These are phyloP conservation scores for Forpus xanthops DNA, from an alignment of 2,797 vertebrate genomes.

Conservation along the genomic window DNA sequence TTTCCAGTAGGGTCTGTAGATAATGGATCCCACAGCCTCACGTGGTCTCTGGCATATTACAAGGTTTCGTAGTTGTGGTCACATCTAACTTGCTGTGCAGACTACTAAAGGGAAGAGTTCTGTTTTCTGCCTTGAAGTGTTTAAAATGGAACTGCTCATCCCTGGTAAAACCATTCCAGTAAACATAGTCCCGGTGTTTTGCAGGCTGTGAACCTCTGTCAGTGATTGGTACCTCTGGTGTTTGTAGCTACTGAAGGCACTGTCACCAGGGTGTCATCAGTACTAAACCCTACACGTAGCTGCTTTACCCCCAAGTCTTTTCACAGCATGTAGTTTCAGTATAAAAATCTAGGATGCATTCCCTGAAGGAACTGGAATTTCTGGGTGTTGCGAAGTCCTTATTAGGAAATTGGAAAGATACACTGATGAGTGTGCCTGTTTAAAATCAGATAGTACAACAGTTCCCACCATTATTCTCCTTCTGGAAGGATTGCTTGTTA, in stretches of 20 bases:
- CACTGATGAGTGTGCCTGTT: slow-evolving; percentile 52
- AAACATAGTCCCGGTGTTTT: background rate
- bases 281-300: background rate
- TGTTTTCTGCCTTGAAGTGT: background rate
- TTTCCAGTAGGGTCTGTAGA: slow-evolving; percentile 13
- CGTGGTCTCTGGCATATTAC: background rate
- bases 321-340: slow-evolving; percentile 10
- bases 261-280: background rate
- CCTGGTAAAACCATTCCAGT: background rate
- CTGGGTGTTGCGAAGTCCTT: slow-evolving; percentile 65
- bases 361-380: slow-evolving; percentile 61
- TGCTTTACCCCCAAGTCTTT: slow-evolving; percentile 24
- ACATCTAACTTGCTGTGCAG: background rate
- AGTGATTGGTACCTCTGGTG: background rate
- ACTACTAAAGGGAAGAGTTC: background rate
- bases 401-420: slow-evolving; percentile 64
- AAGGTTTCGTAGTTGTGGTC: slow-evolving; percentile 16
- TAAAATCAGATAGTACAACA: slow-evolving; percentile 59
- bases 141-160: background rate
- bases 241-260: background rate
- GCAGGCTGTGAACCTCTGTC: background rate
- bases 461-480: slow-evolving; percentile 56
- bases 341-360: slow-evolving; percentile 41
- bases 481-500: slow-evolving; percentile 25
- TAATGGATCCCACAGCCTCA: slow-evolving; percentile 7